Conservation (phyloP, 2,797 vertebrate species). For the Thamnophis elegans region DNA sequence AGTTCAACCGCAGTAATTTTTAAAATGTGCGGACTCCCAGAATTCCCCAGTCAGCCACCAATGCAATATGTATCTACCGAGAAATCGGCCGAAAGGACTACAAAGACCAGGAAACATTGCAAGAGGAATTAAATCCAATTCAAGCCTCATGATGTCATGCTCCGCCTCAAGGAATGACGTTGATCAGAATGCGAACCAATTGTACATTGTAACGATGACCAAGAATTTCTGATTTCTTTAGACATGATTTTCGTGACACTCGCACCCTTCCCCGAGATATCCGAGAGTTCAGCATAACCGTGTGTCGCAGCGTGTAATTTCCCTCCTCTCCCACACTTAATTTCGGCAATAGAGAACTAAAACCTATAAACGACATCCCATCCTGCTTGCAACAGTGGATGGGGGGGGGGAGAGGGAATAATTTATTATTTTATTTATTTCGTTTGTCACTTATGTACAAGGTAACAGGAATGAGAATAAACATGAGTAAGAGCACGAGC, state of each 20-base stretch:
- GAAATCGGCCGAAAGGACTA: not conserved
- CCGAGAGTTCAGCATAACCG: not conserved
- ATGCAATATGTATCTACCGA: not conserved
- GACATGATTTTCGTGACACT: not conserved
- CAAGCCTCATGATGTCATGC: not conserved
- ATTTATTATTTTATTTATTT: not conserved
- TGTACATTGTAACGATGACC: not conserved
- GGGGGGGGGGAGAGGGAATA: not conserved
- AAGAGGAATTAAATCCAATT: not conserved
- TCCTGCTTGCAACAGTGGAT: not conserved
- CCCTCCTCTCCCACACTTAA: not conserved
- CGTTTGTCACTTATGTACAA: too few relatives aligned
- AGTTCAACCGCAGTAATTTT: not conserved
- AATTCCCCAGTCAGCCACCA: not conserved
- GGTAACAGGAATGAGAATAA: too few relatives aligned
- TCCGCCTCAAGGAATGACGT: not conserved
- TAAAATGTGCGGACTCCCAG: not conserved
- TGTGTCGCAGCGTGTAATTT: not conserved
- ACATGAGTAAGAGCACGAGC: too few relatives aligned
- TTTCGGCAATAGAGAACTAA: not conserved
- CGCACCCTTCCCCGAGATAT: not conserved
- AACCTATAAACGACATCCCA: not conserved
- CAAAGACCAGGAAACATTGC: not conserved
- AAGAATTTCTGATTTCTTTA: not conserved
- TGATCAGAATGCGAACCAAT: not conserved